Percentiles rank a stretch among this genome's conserved stretches.
Conservation (phyloP, 2,113 vertebrate genomes). For the Tyrannus savana region DNA sequence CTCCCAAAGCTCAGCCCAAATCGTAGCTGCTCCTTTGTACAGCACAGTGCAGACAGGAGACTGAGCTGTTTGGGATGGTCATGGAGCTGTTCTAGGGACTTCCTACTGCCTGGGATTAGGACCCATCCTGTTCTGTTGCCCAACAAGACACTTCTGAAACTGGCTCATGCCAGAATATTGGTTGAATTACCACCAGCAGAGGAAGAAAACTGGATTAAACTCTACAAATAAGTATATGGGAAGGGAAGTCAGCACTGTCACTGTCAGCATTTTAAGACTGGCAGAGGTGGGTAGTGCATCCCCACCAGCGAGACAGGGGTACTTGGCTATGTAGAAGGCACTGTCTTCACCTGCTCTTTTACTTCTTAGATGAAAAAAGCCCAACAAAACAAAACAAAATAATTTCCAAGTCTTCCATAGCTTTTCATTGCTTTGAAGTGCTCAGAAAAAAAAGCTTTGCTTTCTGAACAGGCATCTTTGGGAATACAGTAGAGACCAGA, state of each 20-base stretch:
- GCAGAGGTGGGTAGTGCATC: neutral
- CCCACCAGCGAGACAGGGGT: neutral
- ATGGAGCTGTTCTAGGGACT: neutral
- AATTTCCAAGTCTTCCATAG: slow-evolving; percentile 2
- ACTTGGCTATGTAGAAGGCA: neutral
- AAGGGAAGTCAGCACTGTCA: neutral
- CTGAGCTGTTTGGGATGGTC: neutral
- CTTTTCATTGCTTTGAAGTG: neutral
- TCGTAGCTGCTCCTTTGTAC: neutral
- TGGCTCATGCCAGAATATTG: neutral
- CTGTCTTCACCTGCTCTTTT: neutral
- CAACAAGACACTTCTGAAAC: neutral
- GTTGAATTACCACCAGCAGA: neutral
- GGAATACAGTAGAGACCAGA: neutral
- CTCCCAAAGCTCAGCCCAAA: neutral
- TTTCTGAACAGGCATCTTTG: neutral
- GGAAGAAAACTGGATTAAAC: slow-evolving; percentile 8
- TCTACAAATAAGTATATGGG: neutral
- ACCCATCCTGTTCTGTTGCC: neutral
- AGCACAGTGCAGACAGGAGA: neutral
- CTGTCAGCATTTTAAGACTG: neutral
- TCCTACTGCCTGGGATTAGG: neutral
- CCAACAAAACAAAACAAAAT: neutral
- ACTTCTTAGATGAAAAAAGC: neutral
- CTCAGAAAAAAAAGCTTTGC: neutral